A percentile compares a stretch with the other conserved stretches of the same genome.
Evolutionary conservation across 2,797 vertebrate species (phyloP).

Genomic region (Cyprinodon diabolis): DNA sequence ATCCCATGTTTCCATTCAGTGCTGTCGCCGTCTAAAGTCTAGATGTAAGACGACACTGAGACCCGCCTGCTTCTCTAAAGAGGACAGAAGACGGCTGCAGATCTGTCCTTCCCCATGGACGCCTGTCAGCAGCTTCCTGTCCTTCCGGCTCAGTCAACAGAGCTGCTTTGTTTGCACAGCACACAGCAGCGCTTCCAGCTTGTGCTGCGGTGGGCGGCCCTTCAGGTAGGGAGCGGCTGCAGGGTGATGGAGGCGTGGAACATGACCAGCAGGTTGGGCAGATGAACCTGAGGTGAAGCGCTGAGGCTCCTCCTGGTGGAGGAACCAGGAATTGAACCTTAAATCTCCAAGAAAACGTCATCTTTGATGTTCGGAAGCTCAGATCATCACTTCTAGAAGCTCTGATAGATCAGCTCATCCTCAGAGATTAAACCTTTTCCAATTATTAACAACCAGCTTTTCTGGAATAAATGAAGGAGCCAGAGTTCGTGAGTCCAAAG

Average conservation of each 20-base stretch:
- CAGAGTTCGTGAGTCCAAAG: no score
- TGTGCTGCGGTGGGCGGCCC: conserved; percentile 46
- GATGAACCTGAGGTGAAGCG: conserved; percentile 59
- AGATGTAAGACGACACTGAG: conserved; percentile 54
- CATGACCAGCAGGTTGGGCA: conserved; percentile 71
- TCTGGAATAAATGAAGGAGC: no score
- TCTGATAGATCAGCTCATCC: neutral
- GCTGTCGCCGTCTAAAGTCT: conserved; percentile 30
- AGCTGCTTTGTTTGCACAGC: conserved; percentile 70
- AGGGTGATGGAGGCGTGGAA: conserved; percentile 51
- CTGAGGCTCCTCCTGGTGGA: conserved; percentile 67
- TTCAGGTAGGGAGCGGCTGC: conserved; percentile 41
- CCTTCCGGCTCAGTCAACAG: conserved; percentile 35
- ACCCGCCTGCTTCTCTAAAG: conserved; percentile 12
- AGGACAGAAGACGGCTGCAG: conserved; percentile 11
- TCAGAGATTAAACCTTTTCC: no score
- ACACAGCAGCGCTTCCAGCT: conserved; percentile 55
- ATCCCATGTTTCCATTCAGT: conserved; percentile 83
- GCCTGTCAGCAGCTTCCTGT: conserved; percentile 27
- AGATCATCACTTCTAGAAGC: no score
- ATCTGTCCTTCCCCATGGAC: conserved; percentile 23
- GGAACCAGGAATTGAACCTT: neutral
- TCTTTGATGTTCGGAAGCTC: no score
- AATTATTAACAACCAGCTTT: neutral
- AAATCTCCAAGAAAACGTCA: no score